A percentile compares a stretch with the other conserved stretches of the same genome.
Evolutionary conservation across 2,113 vertebrate genomes (phyloP).

Genomic region (Taxidea taxus): DNA sequence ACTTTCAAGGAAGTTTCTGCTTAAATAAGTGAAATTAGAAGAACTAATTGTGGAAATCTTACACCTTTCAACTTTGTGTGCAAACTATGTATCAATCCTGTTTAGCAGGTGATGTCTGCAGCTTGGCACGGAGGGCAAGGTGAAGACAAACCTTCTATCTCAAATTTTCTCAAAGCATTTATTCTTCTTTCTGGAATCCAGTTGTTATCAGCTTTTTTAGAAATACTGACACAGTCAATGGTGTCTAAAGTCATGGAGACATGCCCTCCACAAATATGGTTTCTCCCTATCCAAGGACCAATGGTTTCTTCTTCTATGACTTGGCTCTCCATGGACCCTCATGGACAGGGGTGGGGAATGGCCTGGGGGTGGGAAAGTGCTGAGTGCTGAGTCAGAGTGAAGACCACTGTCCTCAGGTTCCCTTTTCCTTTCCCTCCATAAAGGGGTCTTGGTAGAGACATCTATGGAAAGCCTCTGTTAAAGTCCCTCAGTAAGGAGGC

Average conservation of each 20-base stretch:
- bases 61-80: neutral
- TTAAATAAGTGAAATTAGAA: neutral
- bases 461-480: neutral
- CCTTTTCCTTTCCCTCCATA: neutral
- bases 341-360: neutral
- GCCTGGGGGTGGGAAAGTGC: neutral
- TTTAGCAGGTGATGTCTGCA: neutral
- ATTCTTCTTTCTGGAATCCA: neutral
- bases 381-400: neutral
- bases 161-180: neutral
- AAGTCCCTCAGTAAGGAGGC: neutral
- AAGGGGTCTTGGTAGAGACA: neutral
- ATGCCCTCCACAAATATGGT: neutral
- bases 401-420: neutral
- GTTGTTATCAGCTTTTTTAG: neutral
- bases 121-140: neutral
- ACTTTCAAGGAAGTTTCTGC: neutral
- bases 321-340: neutral
- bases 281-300: neutral
- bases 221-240: neutral
- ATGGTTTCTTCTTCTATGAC: neutral
- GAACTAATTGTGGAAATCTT: neutral
- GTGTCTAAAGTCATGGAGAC: neutral
- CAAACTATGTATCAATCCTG: neutral
- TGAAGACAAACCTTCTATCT: neutral